phyloP scores from a whole-genome alignment of 2,113 vertebrate genomes.

The Archilochus colubris region DNA sequence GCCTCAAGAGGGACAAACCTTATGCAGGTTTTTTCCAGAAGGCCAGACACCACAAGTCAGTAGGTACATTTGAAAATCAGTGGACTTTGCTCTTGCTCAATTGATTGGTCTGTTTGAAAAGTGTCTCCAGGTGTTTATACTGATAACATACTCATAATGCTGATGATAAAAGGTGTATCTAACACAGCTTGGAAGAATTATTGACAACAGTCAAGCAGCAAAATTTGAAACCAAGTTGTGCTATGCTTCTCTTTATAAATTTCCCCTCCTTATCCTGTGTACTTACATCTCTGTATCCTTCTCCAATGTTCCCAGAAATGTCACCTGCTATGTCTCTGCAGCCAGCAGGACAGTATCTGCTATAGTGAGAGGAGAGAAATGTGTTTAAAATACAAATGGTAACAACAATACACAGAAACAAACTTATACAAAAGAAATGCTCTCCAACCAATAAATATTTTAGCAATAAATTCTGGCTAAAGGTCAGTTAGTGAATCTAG shows the following conservation, averaged over 20 bases:
- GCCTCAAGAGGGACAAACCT: background rate
- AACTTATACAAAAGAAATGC: background rate
- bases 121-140: background rate
- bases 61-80: background rate
- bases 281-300: slow-evolving; percentile 92
- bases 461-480: background rate
- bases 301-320: slow-evolving; percentile 81
- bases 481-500: background rate
- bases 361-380: slow-evolving; percentile 50
- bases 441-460: background rate
- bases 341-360: slow-evolving; percentile 89
- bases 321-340: slow-evolving; percentile 84
- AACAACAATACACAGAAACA: background rate
- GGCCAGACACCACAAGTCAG: background rate
- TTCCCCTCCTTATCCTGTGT: background rate
- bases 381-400: background rate
- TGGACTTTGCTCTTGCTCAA: slow-evolving; percentile 48
- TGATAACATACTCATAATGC: slow-evolving; percentile 11
- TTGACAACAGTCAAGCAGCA: background rate
- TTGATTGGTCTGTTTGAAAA: slow-evolving; percentile 34
- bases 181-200: background rate
- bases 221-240: background rate
- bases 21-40: background rate
- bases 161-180: background rate
- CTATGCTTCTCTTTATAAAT: background rate